Conservation (phyloP, 2,888 invertebrate genomes). For the Caenorhabditis sp. region DNA sequence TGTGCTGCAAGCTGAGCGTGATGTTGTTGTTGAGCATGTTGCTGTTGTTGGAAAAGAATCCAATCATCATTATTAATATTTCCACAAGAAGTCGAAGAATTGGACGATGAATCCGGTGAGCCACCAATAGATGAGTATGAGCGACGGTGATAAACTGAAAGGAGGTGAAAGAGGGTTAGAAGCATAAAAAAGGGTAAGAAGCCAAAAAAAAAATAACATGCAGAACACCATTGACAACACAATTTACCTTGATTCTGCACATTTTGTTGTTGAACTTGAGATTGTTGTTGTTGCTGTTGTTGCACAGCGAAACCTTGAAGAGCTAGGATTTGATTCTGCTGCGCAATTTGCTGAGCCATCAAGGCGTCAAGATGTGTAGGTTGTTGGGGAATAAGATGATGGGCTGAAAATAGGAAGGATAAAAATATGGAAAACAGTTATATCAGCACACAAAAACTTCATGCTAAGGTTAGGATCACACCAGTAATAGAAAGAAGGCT, state of each 20-base stretch:
- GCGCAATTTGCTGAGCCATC: conserved; percentile 22
- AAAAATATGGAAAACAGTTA: background rate
- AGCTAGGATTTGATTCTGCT: conserved; percentile 33
- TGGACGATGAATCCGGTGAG: conserved; percentile 27
- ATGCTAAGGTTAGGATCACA: background rate
- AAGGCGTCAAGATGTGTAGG: conserved; percentile 25
- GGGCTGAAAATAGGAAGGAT: conserved; percentile 9
- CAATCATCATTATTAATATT: conserved; percentile 13
- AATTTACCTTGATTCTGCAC: conserved; percentile 11
- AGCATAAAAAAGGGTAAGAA: background rate
- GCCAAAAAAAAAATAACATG: background rate
- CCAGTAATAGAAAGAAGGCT: no score
- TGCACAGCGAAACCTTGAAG: conserved; percentile 39
- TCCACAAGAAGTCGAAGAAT: background rate
- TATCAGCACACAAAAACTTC: background rate
- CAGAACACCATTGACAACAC: background rate
- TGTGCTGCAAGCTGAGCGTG: background rate
- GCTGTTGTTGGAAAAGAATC: background rate
- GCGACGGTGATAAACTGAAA: background rate
- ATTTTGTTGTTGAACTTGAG: conserved; percentile 19
- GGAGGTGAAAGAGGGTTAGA: conserved; percentile 1
- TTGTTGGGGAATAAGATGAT: conserved; percentile 8
- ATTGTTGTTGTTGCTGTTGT: conserved; percentile 14
- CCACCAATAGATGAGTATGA: conserved; percentile 5
- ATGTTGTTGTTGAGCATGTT: background rate